Evolutionary conservation across 23 tunicate genomes (phyloP).

Genomic region (Styela clava): DNA sequence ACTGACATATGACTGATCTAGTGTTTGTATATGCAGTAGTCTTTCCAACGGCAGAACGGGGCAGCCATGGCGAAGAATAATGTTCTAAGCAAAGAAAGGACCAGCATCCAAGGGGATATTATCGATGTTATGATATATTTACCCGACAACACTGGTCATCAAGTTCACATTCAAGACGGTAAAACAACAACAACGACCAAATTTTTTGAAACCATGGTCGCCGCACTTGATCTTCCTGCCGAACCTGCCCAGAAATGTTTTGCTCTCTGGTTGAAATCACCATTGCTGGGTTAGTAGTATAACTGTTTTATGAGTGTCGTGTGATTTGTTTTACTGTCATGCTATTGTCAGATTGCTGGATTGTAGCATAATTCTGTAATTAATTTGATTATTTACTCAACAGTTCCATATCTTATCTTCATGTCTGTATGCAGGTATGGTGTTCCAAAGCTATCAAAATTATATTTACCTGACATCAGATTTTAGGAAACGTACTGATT

Average conservation of each 20-base stretch:
- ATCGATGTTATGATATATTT: slow-evolving; percentile 71
- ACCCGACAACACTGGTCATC: slow-evolving; percentile 61
- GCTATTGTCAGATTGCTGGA: no score
- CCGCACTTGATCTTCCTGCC: slow-evolving; percentile 55
- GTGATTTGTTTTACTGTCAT: not conserved
- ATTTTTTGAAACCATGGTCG: slow-evolving; percentile 58
- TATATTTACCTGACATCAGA: no score
- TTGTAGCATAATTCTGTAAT: no score
- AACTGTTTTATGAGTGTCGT: no score
- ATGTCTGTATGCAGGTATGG: no score
- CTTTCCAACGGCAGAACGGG: no score
- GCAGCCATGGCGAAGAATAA: not conserved
- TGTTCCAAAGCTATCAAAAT: no score
- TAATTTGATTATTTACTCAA: no score
- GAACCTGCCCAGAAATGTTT: slow-evolving; percentile 60
- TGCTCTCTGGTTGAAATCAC: slow-evolving; percentile 84
- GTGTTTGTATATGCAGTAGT: no score
- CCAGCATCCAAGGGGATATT: not conserved
- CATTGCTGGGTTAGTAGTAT: slow-evolving; percentile 66
- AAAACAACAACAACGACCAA: slow-evolving; percentile 42
- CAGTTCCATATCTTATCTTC: no score
- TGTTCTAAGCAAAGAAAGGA: not conserved
- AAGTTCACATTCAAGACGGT: slow-evolving; percentile 60
- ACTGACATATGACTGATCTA: no score
- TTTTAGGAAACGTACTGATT: no score